A percentile compares a stretch with the other conserved stretches of the same genome.
Conservation (phyloP, 2,797 vertebrate genomes). For the Chloroceryle inda region DNA sequence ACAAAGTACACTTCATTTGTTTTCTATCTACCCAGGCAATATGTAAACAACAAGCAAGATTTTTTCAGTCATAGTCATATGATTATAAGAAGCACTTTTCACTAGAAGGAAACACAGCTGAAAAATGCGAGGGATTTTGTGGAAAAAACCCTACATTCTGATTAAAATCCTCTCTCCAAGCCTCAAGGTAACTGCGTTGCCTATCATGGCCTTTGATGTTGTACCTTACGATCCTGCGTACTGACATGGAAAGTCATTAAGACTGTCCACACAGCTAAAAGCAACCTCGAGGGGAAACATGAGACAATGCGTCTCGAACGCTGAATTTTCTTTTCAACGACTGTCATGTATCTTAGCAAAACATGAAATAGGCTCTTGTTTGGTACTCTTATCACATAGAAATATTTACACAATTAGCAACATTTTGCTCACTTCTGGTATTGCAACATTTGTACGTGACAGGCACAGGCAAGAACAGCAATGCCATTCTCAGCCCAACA, state of each 20-base stretch:
- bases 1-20: fast-evolving
- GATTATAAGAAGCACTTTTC: neutral
- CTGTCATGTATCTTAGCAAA: neutral
- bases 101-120: neutral
- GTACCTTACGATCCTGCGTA: too few relatives aligned
- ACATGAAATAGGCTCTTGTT: neutral
- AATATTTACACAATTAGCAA: neutral
- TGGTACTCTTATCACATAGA: neutral
- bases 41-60: neutral
- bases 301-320: fast-evolving
- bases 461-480: neutral
- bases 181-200: neutral
- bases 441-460: fast-evolving
- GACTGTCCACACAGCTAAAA: neutral
- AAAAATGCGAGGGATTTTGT: neutral
- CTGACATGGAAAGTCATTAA: neutral
- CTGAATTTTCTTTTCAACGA: neutral
- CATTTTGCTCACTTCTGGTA: neutral
- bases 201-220: neutral
- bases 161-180: neutral
- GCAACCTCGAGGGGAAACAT: fast-evolving
- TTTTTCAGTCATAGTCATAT: neutral
- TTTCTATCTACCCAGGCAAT: neutral
- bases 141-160: neutral
- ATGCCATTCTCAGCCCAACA: too few relatives aligned